Base-by-base conservation (phyloP, 2,888 invertebrate species). In the Eugnorisma glareosa region DNA sequence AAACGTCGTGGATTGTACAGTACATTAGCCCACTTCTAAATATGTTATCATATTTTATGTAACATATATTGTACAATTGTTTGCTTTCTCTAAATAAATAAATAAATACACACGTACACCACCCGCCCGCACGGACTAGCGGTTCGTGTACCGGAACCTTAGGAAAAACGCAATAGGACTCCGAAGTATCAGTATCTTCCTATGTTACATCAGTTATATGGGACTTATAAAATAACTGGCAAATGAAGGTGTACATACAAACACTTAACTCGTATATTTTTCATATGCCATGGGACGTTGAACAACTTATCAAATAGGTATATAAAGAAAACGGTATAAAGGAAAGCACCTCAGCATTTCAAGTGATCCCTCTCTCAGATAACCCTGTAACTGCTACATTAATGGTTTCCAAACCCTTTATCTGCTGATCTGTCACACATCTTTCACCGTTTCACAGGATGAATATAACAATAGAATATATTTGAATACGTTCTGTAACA, bases 381-480 rank as follows among this genome's bases (percentile, higher is more conserved):
- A 67, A 54, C 43, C 15, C 21, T 35, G 11, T 31, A 3, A 40
- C 37, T 6, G 6, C 28, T 3, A 51, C 13, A 31, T 2, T 8
- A 75, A 54, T 54, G 45, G n/a, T 45, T 28, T 15, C 54, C 18
- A 18, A 68, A 40, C 64, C 83, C 31, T 63, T 18, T 40, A 40
- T 61, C 15, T 43, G 54, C 57, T 57, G 64, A 40, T n/a, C 57
- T 48, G 18, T 18, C 37, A 24, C 51, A 59, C 40, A 57, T 35
- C 67, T 67, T 57, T n/a, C 37, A 31, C n/a, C 37, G 54, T 54
- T 24, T 13, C 15, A n/a, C 13, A 40, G 7, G 7, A 64, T 79
- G 51, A 28, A 15, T 40, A 28, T 40, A 15, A 83, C 78, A 80
- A 78, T 70, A 67, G 79, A 67, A 80, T 73, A 40, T 28, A 79